Conservation (phyloP, 2,888 invertebrate genomes). For the Chrysomela aeneicollis region DNA sequence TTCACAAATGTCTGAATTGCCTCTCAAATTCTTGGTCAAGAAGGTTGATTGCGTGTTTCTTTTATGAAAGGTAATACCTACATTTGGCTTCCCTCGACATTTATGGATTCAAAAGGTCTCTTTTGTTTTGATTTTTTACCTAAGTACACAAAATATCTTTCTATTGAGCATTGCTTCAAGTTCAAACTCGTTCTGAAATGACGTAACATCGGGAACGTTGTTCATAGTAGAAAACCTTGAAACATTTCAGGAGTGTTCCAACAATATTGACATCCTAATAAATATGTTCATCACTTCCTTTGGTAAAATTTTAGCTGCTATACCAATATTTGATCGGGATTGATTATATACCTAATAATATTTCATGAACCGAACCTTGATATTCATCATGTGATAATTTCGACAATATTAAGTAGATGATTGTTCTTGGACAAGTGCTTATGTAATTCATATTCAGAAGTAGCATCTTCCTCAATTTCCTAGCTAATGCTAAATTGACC, state of each 20-base stretch:
- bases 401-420: background rate
- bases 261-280: background rate
- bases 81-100: no score
- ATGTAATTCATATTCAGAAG: background rate
- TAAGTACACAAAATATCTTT: no score
- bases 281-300: background rate
- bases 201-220: background rate
- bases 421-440: background rate
- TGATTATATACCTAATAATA: no score
- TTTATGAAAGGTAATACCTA: no score
- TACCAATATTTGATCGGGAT: background rate
- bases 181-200: no score
- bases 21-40: no score
- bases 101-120: no score
- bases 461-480: conserved; percentile 2
- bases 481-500: background rate
- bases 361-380: no score
- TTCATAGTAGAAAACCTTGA: background rate
- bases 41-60: no score
- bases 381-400: background rate
- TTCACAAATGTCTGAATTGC: no score
- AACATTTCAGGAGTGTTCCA: background rate
- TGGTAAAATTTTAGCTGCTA: background rate
- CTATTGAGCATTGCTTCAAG: no score
- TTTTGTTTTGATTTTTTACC: no score